These are phyloP conservation scores for Metalampra italica DNA, from an alignment of 2,888 invertebrate genomes.

Conservation along the genomic window DNA sequence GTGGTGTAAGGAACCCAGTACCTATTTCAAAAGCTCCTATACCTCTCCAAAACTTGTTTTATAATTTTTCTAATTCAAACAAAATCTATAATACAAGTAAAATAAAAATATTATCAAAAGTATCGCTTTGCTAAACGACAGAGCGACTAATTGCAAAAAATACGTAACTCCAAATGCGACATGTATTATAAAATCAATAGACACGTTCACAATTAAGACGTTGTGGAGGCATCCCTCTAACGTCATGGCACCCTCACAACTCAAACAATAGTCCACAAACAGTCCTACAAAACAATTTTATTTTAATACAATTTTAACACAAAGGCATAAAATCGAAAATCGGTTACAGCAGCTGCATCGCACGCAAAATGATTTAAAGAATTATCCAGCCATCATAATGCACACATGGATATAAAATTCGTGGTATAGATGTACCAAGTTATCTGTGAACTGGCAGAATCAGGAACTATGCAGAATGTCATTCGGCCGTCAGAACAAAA, in stretches of 20 bases:
- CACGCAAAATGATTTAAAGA: slow-evolving; percentile 21
- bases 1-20: too few relatives aligned
- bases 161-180: slow-evolving; percentile 22
- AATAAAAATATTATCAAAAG: too few relatives aligned
- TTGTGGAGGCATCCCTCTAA: slow-evolving; percentile 67
- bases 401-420: not conserved
- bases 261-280: slow-evolving; percentile 19
- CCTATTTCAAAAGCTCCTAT: too few relatives aligned
- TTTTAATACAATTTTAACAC: slow-evolving; percentile 15
- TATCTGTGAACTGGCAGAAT: too few relatives aligned
- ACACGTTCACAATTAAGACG: slow-evolving; percentile 69
- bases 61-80: too few relatives aligned
- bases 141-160: too few relatives aligned
- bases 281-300: slow-evolving; percentile 2
- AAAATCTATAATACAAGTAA: too few relatives aligned
- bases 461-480: too few relatives aligned
- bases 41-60: too few relatives aligned
- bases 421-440: too few relatives aligned
- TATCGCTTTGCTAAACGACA: too few relatives aligned
- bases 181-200: slow-evolving; percentile 72
- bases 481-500: too few relatives aligned
- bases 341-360: slow-evolving; percentile 10
- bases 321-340: slow-evolving; percentile 29
- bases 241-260: slow-evolving; percentile 42
- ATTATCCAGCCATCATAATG: slow-evolving; percentile 47